Conservation (phyloP, 2,797 vertebrate species). For the Betta splendens region DNA sequence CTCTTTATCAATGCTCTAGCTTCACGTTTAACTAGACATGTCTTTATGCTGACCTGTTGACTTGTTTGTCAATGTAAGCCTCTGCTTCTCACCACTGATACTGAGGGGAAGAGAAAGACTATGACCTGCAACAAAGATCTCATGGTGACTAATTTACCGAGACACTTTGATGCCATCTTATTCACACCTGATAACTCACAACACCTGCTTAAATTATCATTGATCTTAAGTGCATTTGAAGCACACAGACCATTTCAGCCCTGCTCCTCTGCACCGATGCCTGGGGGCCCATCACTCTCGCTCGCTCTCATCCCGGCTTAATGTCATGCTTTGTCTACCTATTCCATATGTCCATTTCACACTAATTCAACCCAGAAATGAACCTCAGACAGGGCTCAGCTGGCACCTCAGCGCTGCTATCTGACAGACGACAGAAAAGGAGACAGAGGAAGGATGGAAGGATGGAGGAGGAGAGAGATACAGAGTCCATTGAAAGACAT, state of each 20-base stretch:
- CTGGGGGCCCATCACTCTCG: constrained; percentile 69
- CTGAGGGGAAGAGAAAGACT: constrained; percentile 21
- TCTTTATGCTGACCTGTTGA: too few species aligned
- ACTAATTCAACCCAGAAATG: constrained; percentile 83
- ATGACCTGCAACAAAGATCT: constrained; percentile 58
- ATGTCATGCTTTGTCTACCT: constrained; percentile 85
- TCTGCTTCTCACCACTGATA: constrained; percentile 20
- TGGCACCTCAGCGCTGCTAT: constrained; percentile 72
- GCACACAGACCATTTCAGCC: constrained; percentile 66
- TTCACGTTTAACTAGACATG: too few species aligned
- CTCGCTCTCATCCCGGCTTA: constrained; percentile 77
- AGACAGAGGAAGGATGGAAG: constrained; percentile 57
- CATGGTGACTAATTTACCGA: constrained; percentile 61
- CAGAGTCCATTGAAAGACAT: constrained; percentile 46
- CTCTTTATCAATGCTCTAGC: too few species aligned
- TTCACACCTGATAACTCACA: constrained; percentile 67
- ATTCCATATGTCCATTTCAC: constrained; percentile 83
- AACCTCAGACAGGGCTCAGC: constrained; percentile 77
- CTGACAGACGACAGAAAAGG: constrained; percentile 70
- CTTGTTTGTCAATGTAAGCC: too few species aligned
- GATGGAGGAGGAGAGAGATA: constrained; percentile 47
- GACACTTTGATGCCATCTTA: constrained; percentile 69
- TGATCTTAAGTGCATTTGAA: constrained; percentile 74
- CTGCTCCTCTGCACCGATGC: constrained; percentile 53
- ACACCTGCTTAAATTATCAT: constrained; percentile 70